Evolutionary conservation across 2,113 vertebrate species (phyloP), one percentile per base, ranked within the genome.

Genomic region (Larimichthys crocea): DNA sequence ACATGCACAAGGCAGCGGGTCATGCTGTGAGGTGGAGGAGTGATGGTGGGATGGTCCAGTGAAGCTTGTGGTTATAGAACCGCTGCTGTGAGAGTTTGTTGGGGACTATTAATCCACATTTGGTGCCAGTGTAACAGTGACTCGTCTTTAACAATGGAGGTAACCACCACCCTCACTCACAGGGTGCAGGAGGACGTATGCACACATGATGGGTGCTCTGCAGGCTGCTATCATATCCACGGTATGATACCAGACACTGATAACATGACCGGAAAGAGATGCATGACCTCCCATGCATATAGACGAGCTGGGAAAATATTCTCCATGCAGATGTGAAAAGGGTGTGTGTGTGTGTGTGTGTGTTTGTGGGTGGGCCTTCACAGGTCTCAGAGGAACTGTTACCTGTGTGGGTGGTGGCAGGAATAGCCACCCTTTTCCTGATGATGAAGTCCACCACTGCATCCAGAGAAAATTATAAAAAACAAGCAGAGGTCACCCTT

Each of bases 381-480:
- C 68, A 80, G 75, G 76, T 66, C 24, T 42, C 68, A 57, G 10
- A 59, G 31, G n/a, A 46, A 20, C 10, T 16, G 73, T 91, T 93
- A 93, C 92, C 91, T 93, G 92, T 93, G 76, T 92, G 89, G 55
- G 89, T 88, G 73, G 91, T 70, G 53, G 78, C 80, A 60, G 91
- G 86, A 56, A 91, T 52, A 82, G 91, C 80, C 86, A 92, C 83
- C 86, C 80, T 80, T 76, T 92, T 91, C 87, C 91, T 89, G 89
- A 91, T 88, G 88, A 92, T 85, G 59, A 92, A 88, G 82, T 92
- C 91, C 76, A 91, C 84, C 84, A 92, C 92, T 92, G 83, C 64
- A 82, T 77, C 65, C 86, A 83, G 82, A 82, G 44, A 87, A 79
- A 78, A 84, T 63, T 49, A 76, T 80, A 85, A 50, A 88, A 69